These are phyloP conservation scores for Oplegnathus fasciatus DNA, from an alignment of 2,113 vertebrate species.

Conservation along the genomic window DNA sequence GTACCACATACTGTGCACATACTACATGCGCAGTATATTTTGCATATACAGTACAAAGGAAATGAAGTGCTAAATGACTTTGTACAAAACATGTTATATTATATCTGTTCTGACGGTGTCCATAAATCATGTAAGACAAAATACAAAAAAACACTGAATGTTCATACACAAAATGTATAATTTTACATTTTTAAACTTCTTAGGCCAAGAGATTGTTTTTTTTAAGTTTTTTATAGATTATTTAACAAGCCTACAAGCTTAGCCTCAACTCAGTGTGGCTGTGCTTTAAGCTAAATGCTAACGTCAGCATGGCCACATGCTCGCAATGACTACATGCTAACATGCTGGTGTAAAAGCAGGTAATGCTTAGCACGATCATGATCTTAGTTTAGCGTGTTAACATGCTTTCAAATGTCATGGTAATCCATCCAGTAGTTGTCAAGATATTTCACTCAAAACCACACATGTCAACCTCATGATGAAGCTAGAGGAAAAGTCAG, in stretches of 20 bases:
- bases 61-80: not conserved
- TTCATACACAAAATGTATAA: not conserved
- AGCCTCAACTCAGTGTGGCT: too few species aligned
- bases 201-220: too few species aligned
- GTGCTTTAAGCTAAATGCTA: not conserved
- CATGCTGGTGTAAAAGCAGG: not conserved
- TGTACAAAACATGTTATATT: not conserved
- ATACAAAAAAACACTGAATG: not conserved
- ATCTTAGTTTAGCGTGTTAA: not conserved
- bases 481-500: not conserved
- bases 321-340: not conserved
- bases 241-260: too few species aligned
- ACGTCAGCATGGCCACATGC: not conserved
- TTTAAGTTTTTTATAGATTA: too few species aligned
- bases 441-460: constrained; percentile 7
- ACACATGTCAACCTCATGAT: not conserved
- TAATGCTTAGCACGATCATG: not conserved
- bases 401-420: not conserved
- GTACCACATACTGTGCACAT: not conserved
- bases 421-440: constrained; percentile 7
- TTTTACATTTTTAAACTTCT: not conserved
- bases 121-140: not conserved
- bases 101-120: not conserved
- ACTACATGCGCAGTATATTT: not conserved
- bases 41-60: not conserved